Conservation (phyloP, 2,888 invertebrate species). For the Zygaena filipendulae region DNA sequence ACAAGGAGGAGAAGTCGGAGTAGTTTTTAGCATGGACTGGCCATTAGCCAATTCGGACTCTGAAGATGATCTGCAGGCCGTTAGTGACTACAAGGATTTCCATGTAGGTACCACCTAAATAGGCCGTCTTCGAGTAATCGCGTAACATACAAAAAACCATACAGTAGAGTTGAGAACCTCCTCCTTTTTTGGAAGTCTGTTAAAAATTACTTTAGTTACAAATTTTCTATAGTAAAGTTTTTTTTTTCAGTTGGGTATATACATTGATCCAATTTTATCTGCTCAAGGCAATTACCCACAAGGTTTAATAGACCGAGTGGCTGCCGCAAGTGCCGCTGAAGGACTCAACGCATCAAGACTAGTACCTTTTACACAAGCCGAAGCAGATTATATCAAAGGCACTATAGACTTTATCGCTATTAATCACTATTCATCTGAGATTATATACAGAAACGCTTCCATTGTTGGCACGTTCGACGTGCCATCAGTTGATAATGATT, state of each 20-base stretch:
- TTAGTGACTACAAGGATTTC: slow-evolving; percentile 15
- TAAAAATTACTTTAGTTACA: too few relatives aligned
- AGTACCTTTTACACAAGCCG: slow-evolving; percentile 17
- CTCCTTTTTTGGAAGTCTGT: too few relatives aligned
- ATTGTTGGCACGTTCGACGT: slow-evolving; percentile 13
- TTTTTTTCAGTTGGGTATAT: slow-evolving; percentile 18
- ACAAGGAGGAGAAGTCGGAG: slow-evolving; percentile 46
- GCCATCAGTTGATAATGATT: slow-evolving; percentile 19
- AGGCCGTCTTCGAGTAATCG: too few relatives aligned
- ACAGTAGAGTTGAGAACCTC: too few relatives aligned
- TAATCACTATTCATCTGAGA: slow-evolving; percentile 18
- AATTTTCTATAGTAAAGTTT: too few relatives aligned
- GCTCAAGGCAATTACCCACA: slow-evolving; percentile 20
- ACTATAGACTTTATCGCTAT: slow-evolving; percentile 20
- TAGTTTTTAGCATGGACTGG: slow-evolving; percentile 35
- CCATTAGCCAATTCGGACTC: slow-evolving; percentile 16
- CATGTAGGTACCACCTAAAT: slow-evolving; percentile 59
- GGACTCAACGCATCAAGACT: slow-evolving; percentile 19
- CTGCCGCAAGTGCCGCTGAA: slow-evolving; percentile 17
- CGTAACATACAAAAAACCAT: too few relatives aligned
- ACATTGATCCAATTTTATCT: slow-evolving; percentile 19
- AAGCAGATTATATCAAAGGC: slow-evolving; percentile 18
- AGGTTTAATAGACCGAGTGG: slow-evolving; percentile 17
- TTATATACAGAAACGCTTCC: slow-evolving; percentile 20
- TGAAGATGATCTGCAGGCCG: slow-evolving; percentile 13